These are phyloP conservation scores for Alviniconcha strummeri DNA, from an alignment of 2,888 invertebrate genomes.

Conservation along the genomic window DNA sequence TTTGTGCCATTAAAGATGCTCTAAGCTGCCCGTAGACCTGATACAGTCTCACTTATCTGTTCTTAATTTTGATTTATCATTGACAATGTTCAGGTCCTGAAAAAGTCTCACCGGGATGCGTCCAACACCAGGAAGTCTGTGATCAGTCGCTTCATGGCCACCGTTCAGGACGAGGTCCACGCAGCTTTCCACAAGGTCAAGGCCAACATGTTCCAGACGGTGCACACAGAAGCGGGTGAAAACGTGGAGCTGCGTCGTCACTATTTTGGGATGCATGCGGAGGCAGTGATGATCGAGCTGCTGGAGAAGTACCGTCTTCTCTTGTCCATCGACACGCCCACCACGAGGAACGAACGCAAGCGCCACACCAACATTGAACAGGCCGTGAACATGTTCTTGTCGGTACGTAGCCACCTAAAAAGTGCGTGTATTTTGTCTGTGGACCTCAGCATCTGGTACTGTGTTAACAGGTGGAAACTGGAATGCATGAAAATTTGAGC, in stretches of 20 bases:
- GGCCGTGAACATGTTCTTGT: conserved; percentile 45
- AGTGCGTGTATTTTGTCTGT: too few species aligned
- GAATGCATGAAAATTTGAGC: too few species aligned
- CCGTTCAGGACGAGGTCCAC: conserved; percentile 52
- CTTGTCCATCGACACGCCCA: conserved; percentile 36
- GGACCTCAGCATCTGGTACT: too few species aligned
- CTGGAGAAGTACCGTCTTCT: conserved; percentile 50
- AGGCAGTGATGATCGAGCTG: conserved; percentile 57
- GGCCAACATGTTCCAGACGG: conserved; percentile 49
- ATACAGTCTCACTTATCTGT: too few species aligned
- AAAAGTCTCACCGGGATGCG: conserved; percentile 67
- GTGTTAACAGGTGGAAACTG: too few species aligned
- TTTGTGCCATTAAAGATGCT: too few species aligned
- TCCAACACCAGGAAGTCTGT: conserved; percentile 47
- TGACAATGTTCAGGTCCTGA: conserved; percentile 58
- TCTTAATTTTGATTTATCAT: too few species aligned
- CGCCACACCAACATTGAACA: conserved; percentile 32
- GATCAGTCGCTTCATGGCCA: conserved; percentile 49
- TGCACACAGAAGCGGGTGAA: conserved; percentile 40
- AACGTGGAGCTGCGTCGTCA: conserved; percentile 49
- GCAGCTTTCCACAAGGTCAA: conserved; percentile 57
- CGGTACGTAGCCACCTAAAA: background rate
- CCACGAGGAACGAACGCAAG: conserved; percentile 27
- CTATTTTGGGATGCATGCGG: conserved; percentile 57
- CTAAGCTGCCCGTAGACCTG: too few species aligned